Base-by-base conservation (phyloP, 2,113 vertebrate genomes). In the Xerus inauris region DNA sequence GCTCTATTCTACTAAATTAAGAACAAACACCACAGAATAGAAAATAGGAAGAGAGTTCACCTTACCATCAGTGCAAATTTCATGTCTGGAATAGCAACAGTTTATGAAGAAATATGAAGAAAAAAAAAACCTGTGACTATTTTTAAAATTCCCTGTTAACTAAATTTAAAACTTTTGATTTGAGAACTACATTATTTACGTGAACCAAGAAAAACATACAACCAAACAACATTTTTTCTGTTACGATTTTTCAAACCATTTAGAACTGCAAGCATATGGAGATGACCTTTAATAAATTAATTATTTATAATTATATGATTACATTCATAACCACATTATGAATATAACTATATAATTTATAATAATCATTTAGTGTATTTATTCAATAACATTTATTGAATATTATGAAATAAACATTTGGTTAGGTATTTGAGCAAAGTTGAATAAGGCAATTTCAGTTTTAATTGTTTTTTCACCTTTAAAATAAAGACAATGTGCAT, bases 371-470 rank as follows among this genome's bases (percentile, higher is more conserved):
- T 51, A 51, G 22, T 80, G 42, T 85, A 72, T 42, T 75, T 72
- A 62, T 62, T 67, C 5, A 72, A 49, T 62, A 81, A 86, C 40
- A 59, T 57, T 35, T 82, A 51, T 42, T 59, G 30, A 82, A 76
- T 42, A 57, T 14, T 76, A 51, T 69, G n/a, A 94, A 73, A 80
- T 91, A 80, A 87, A 64, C 62, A 87, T 38, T 72, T 95, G 47
- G 8, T 24, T 59, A 93, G 5, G 9, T 72, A 90, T 1, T 73
- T 93, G 35, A 91, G 72, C 42, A 65, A 94, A 95, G 45, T 65
- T 17, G 24, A 87, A 79, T 38, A 67, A 59, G 12, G 72, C 5
- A 38, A 13, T 72, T 91, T 64, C 32, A 54, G 11, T 51, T 75
- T 40, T 87, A 93, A 6, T 59, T 49, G 24, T 40, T 38, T 64